phyloP scores from a whole-genome alignment of 2,888 invertebrate genomes.

The Tethea ocularis region DNA sequence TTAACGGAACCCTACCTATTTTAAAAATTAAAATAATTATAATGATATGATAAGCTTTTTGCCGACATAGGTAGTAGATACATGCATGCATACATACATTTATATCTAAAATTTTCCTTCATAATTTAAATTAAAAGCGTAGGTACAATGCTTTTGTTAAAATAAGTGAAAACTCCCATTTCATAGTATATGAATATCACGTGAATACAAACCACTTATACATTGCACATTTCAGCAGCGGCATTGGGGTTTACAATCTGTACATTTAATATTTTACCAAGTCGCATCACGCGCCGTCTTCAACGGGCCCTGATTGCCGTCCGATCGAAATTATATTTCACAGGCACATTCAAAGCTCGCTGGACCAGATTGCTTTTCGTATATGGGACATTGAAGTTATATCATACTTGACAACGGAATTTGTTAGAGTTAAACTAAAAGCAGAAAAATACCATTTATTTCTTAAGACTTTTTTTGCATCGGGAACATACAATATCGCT shows the following conservation, averaged over 20 bases:
- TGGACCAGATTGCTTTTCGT: conserved; percentile 73
- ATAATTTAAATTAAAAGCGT: no score
- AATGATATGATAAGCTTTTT: no score
- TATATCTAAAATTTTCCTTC: no score
- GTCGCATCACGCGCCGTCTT: conserved; percentile 81
- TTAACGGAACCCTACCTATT: no score
- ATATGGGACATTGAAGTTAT: conserved; percentile 32
- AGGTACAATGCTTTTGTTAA: no score
- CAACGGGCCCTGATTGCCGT: conserved; percentile 83
- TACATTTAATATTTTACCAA: conserved; percentile 77
- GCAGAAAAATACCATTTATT: no score
- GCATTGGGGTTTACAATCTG: conserved; percentile 45
- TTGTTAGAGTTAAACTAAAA: neutral
- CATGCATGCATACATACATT: no score
- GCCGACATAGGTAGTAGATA: no score
- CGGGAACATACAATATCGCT: no score
- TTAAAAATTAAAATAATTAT: no score
- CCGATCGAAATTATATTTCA: conserved; percentile 83
- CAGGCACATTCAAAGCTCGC: conserved; percentile 77
- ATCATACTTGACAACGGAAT: conserved; percentile 26
- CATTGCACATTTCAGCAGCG: conserved; percentile 36
- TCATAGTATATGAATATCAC: conserved; percentile 25
- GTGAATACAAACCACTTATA: conserved; percentile 39
- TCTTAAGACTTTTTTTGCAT: no score
- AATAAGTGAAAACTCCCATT: neutral